Evolutionary conservation across 2,888 invertebrate species (phyloP).

Genomic region (Chesias legatella): DNA sequence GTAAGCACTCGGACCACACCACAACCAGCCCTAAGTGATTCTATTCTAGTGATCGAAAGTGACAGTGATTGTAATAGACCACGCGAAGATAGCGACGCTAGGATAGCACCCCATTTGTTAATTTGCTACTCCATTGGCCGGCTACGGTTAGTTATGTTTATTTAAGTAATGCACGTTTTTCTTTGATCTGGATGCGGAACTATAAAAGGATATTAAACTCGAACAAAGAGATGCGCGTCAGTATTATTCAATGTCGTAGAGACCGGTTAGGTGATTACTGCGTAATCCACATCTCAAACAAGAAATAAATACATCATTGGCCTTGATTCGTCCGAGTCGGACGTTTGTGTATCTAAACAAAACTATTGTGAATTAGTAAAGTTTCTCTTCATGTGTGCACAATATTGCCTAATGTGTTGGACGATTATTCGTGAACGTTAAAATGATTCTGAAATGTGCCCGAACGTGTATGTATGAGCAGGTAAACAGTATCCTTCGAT

Average conservation of each 20-base stretch:
- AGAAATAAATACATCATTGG: slow-evolving; percentile 27
- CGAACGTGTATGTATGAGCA: neutral
- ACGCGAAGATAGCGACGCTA: slow-evolving; percentile 41
- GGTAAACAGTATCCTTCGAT: slow-evolving; percentile 15
- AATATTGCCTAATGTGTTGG: slow-evolving; percentile 3
- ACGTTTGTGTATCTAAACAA: slow-evolving; percentile 21
- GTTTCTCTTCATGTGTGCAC: slow-evolving; percentile 13
- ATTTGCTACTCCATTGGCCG: neutral
- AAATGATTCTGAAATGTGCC: slow-evolving; percentile 6
- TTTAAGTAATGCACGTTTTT: too few species aligned
- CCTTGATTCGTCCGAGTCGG: slow-evolving; percentile 25
- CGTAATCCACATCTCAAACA: slow-evolving; percentile 27
- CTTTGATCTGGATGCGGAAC: neutral
- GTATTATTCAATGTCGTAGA: slow-evolving; percentile 33
- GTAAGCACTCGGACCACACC: slow-evolving; percentile 49
- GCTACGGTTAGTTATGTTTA: slow-evolving; percentile 23
- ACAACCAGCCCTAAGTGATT: slow-evolving; percentile 39
- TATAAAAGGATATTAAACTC: slow-evolving; percentile 10
- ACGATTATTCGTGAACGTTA: slow-evolving; percentile 1
- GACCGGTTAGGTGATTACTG: slow-evolving; percentile 34
- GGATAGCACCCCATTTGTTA: slow-evolving; percentile 31
- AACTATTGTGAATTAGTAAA: slow-evolving; percentile 15
- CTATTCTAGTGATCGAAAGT: slow-evolving; percentile 52
- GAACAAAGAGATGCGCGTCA: slow-evolving; percentile 26
- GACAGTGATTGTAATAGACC: slow-evolving; percentile 59